Conservation (phyloP, 2,888 invertebrate genomes). For the Stegophylla sp. region DNA sequence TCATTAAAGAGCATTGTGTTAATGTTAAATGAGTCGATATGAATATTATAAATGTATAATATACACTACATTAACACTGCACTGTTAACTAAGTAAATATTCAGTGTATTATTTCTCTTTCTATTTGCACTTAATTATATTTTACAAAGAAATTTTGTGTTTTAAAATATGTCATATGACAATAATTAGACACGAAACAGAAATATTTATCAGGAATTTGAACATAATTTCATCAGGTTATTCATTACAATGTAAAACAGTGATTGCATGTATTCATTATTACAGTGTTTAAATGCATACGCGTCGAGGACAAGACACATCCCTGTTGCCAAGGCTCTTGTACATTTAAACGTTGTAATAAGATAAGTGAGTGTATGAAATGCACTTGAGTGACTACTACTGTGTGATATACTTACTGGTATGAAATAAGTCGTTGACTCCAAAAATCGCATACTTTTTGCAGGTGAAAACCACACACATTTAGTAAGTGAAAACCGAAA, state of each 20-base stretch:
- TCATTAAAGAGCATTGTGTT: slow-evolving; percentile 41
- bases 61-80: slow-evolving; percentile 13
- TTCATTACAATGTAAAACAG: background rate
- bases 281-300: too few species aligned
- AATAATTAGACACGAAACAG: background rate
- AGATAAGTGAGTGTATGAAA: too few species aligned
- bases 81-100: slow-evolving; percentile 18
- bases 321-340: too few species aligned
- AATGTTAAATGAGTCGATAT: slow-evolving; percentile 43
- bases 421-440: too few species aligned
- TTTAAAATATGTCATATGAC: background rate
- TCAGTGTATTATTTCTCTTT: background rate
- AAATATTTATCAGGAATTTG: background rate
- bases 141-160: background rate
- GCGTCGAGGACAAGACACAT: too few species aligned
- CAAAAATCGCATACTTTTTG: too few species aligned
- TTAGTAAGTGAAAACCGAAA: too few species aligned
- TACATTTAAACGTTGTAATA: too few species aligned
- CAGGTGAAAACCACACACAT: too few species aligned
- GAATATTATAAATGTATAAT: slow-evolving; percentile 9
- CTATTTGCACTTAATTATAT: slow-evolving; percentile 11
- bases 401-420: too few species aligned
- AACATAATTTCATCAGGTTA: background rate
- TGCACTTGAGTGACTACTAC: too few species aligned
- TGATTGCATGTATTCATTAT: too few species aligned